Percentiles rank a stretch among this genome's conserved stretches.
Conservation (phyloP, 2,888 invertebrate genomes). For the Trichogramma dendrolimi region DNA sequence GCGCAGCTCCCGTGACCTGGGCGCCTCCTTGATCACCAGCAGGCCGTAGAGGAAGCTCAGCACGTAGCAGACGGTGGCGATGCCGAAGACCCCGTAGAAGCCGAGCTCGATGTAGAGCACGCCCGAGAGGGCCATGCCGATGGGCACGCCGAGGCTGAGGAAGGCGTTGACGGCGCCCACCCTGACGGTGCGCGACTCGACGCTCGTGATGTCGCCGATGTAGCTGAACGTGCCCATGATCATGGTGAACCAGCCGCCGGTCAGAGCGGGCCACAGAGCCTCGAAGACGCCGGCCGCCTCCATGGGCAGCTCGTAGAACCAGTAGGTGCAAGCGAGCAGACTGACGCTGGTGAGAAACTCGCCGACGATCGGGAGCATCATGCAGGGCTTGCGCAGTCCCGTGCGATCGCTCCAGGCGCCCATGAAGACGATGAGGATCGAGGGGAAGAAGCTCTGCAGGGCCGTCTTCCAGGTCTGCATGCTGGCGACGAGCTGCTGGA, state of each 20-base stretch:
- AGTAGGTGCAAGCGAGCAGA: slow-evolving; percentile 73
- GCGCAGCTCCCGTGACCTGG: slow-evolving; percentile 26
- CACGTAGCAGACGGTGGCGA: slow-evolving; percentile 71
- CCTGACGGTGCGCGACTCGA: slow-evolving; percentile 76
- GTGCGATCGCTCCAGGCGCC: slow-evolving; percentile 64
- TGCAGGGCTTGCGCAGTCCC: slow-evolving; percentile 73
- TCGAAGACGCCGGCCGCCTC: slow-evolving; percentile 77
- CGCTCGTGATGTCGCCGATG: slow-evolving; percentile 79
- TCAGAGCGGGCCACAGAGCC: slow-evolving; percentile 75
- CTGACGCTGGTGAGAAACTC: slow-evolving; percentile 76
- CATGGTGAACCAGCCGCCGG: slow-evolving; percentile 86
- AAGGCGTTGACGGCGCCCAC: slow-evolving; percentile 87
- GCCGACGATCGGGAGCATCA: slow-evolving; percentile 76
- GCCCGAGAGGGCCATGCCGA: slow-evolving; percentile 85
- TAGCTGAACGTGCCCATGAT: slow-evolving; percentile 88
- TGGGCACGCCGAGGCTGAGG: slow-evolving; percentile 80
- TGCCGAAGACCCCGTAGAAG: slow-evolving; percentile 76
- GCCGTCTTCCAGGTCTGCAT: slow-evolving; percentile 85
- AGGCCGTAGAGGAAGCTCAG: slow-evolving; percentile 72
- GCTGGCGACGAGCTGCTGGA: slow-evolving; percentile 63
- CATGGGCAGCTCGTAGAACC: slow-evolving; percentile 74
- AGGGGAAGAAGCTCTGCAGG: slow-evolving; percentile 77
- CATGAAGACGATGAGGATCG: slow-evolving; percentile 74
- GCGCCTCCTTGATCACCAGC: slow-evolving; percentile 68
- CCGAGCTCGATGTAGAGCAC: slow-evolving; percentile 72